Conservation (phyloP, 2,888 invertebrate genomes). For the Leucophora obtusa region DNA sequence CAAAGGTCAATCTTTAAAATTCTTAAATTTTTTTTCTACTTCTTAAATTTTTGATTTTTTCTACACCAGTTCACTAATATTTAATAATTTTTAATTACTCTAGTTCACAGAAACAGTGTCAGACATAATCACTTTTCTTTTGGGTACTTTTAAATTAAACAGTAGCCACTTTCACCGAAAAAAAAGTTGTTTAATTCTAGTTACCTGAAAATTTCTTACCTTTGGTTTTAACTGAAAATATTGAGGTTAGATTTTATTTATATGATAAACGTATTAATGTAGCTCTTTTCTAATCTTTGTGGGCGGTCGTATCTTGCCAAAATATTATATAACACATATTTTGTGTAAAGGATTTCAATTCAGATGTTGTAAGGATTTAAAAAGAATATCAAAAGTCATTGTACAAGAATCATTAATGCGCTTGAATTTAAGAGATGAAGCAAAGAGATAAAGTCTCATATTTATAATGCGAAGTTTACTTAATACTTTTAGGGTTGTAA, state of each 20-base stretch:
- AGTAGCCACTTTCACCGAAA: conserved; percentile 5
- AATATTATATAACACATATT: conserved; percentile 37
- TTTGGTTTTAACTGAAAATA: neutral
- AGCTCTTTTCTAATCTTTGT: conserved; percentile 9
- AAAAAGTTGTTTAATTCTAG: neutral
- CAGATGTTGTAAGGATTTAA: neutral
- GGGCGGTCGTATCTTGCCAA: conserved; percentile 33
- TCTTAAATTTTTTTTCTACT: neutral
- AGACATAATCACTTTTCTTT: neutral
- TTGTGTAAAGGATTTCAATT: conserved; percentile 6
- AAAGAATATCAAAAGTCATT: conserved; percentile 18
- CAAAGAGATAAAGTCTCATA: no score
- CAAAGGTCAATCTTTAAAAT: conserved; percentile 41
- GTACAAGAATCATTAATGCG: neutral
- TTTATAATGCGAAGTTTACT: no score
- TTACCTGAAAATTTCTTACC: conserved; percentile 3
- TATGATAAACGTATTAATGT: conserved; percentile 19
- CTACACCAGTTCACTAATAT: neutral
- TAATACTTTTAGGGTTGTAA: no score
- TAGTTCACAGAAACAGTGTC: neutral
- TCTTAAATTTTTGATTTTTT: neutral
- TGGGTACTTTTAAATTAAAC: neutral
- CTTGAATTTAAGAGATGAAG: no score
- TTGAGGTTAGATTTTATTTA: conserved; percentile 30
- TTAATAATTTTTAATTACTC: conserved; percentile 1